Percentiles rank a stretch among this genome's conserved stretches.
Evolutionary conservation across 2,797 vertebrate genomes (phyloP).

Genomic region (Phoebastria nigripes): DNA sequence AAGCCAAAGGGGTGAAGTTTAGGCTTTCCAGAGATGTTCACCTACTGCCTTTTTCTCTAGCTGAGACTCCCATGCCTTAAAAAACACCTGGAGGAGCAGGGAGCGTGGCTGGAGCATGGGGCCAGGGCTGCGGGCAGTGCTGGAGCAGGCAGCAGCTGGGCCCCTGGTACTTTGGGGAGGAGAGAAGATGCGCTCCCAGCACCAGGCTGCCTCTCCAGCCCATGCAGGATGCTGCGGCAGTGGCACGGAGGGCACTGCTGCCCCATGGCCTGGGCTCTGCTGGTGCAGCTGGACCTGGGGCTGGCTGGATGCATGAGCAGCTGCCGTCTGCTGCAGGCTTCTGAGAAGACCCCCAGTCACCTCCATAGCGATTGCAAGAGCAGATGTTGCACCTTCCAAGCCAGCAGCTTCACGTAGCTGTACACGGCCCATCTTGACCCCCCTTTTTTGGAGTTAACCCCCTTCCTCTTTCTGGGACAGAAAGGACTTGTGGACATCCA

Average conservation of each 20-base stretch:
- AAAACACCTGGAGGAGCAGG: background rate
- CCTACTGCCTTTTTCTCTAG: background rate
- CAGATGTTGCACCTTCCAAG: background rate
- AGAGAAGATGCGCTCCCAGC: fast-evolving
- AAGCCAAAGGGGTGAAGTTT: background rate
- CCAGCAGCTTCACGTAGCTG: background rate
- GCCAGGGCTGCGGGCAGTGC: background rate
- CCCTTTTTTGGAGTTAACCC: background rate
- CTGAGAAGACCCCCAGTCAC: background rate
- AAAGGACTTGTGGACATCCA: background rate
- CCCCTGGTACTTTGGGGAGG: background rate
- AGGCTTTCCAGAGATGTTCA: background rate
- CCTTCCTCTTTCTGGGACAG: background rate
- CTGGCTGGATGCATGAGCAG: background rate
- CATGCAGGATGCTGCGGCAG: background rate
- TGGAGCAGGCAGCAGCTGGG: background rate
- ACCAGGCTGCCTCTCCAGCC: background rate
- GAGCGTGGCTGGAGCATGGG: background rate
- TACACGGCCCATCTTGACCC: background rate
- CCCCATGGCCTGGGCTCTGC: background rate
- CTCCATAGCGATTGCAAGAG: background rate
- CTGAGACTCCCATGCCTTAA: background rate
- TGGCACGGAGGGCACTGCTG: background rate
- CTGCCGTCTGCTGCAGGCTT: background rate
- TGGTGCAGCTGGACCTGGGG: background rate